phyloP scores from a whole-genome alignment of 2,797 vertebrate species.

The Manis crassicaudata region DNA sequence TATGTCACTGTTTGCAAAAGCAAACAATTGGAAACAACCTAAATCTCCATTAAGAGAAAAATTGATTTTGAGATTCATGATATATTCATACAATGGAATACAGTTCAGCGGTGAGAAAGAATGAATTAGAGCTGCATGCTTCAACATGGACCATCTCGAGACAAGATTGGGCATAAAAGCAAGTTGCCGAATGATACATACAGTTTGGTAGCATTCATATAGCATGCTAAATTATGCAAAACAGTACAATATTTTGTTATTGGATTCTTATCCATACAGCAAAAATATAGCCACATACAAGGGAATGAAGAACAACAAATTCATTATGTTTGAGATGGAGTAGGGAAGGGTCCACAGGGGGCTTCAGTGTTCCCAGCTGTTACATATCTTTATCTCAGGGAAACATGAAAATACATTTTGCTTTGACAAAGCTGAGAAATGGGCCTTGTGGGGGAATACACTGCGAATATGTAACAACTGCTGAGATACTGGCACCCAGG shows the following conservation, averaged over 20 bases:
- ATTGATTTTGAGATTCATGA: not conserved
- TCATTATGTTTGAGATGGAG: not conserved
- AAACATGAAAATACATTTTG: constrained; percentile 2
- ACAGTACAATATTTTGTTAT: constrained; percentile 62
- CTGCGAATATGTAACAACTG: not conserved
- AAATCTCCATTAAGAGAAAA: not conserved
- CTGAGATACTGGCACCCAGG: not conserved
- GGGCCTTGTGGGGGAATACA: not conserved
- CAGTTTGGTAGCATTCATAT: constrained; percentile 55
- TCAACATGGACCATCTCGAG: not conserved
- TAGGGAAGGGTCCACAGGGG: not conserved
- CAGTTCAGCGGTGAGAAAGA: not conserved
- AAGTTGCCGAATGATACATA: constrained; percentile 15
- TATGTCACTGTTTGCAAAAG: constrained; percentile 43
- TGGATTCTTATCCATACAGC: constrained; percentile 45
- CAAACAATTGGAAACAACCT: constrained; percentile 49
- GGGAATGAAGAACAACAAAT: not conserved
- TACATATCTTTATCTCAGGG: constrained; percentile 22
- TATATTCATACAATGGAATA: not conserved
- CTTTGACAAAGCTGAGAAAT: not conserved
- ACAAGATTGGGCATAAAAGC: not conserved
- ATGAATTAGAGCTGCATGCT: not conserved
- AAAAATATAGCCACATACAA: constrained; percentile 59
- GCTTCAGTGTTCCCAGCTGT: not conserved
- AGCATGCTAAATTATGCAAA: constrained; percentile 56